A percentile compares a stretch with the other conserved stretches of the same genome.
These are phyloP conservation scores for Drosophila testacea DNA, from an alignment of 2,888 invertebrate genomes.

Conservation along the genomic window DNA sequence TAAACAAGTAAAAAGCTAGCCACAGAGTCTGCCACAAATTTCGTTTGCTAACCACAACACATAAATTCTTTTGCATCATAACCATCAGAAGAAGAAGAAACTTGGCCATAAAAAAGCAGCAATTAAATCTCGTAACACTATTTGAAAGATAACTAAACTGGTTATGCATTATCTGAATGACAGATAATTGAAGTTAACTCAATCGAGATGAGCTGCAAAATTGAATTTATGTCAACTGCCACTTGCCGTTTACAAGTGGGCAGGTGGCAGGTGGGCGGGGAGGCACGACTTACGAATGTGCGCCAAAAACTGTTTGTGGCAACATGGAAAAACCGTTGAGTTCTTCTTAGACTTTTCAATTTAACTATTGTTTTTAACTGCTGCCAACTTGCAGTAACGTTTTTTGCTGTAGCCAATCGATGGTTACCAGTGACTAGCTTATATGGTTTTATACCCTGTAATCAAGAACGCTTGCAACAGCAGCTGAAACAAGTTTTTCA, in stretches of 20 bases:
- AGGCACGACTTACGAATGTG: slow-evolving; percentile 4
- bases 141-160: slow-evolving; percentile 26
- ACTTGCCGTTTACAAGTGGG: slow-evolving; percentile 19
- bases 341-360: slow-evolving; percentile 14
- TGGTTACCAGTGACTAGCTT: slow-evolving; percentile 16
- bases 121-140: slow-evolving; percentile 13
- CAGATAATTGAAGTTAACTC: slow-evolving; percentile 12
- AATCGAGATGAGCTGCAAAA: slow-evolving; percentile 38
- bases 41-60: slow-evolving; percentile 21
- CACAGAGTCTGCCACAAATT: slow-evolving; percentile 10
- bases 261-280: background rate
- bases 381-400: slow-evolving; percentile 19
- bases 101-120: slow-evolving; percentile 6
- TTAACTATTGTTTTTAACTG: slow-evolving; percentile 22
- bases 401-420: slow-evolving; percentile 46
- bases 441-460: slow-evolving; percentile 29
- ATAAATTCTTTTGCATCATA: slow-evolving; percentile 52
- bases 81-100: slow-evolving; percentile 9
- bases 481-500: background rate
- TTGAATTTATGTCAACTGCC: slow-evolving; percentile 30
- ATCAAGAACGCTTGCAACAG: background rate
- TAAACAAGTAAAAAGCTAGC: slow-evolving; percentile 21
- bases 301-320: slow-evolving; percentile 19
- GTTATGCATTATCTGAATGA: slow-evolving; percentile 22
- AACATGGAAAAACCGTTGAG: slow-evolving; percentile 8